phyloP scores from a whole-genome alignment of 1,140 invertebrate genomes.

The Bombus picipes region DNA sequence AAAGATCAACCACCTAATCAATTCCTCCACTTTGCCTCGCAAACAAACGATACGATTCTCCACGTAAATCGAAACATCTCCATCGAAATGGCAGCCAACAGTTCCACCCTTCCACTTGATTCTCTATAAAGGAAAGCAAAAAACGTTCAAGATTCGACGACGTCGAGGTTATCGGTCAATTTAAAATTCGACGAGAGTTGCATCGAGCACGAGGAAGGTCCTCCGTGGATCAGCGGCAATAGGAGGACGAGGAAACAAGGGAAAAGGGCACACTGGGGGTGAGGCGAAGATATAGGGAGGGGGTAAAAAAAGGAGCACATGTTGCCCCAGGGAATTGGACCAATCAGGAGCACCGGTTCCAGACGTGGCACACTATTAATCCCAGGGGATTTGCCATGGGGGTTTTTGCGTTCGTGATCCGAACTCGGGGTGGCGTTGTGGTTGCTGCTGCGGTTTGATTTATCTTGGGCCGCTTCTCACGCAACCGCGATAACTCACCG shows the following conservation, averaged over 20 bases:
- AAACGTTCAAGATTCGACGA: not conserved
- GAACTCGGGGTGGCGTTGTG: constrained; percentile 68
- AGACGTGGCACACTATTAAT: constrained; percentile 71
- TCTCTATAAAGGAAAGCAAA: constrained; percentile 5
- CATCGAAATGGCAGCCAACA: not conserved
- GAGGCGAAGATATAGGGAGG: not conserved
- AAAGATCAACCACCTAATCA: not conserved
- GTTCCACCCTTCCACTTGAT: not conserved
- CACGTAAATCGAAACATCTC: constrained; percentile 20
- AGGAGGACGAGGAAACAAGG: not conserved
- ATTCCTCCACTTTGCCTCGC: no score
- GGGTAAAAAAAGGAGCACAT: constrained; percentile 26
- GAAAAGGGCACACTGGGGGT: not conserved
- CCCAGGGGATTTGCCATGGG: constrained; percentile 72
- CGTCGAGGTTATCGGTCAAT: constrained; percentile 57
- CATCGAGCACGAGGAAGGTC: not conserved
- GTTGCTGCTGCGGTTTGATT: constrained; percentile 78
- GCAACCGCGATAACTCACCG: constrained; percentile 80
- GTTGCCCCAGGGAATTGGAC: constrained; percentile 66
- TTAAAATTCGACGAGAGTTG: constrained; percentile 48
- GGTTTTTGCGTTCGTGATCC: constrained; percentile 73
- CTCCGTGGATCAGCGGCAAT: not conserved
- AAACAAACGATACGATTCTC: not conserved
- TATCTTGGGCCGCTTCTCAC: constrained; percentile 79
- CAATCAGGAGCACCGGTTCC: constrained; percentile 62